Percentiles rank a stretch among this genome's conserved stretches.
phyloP scores from a whole-genome alignment of 1,140 invertebrate genomes.

The Macrotrachela quadricornifera region DNA sequence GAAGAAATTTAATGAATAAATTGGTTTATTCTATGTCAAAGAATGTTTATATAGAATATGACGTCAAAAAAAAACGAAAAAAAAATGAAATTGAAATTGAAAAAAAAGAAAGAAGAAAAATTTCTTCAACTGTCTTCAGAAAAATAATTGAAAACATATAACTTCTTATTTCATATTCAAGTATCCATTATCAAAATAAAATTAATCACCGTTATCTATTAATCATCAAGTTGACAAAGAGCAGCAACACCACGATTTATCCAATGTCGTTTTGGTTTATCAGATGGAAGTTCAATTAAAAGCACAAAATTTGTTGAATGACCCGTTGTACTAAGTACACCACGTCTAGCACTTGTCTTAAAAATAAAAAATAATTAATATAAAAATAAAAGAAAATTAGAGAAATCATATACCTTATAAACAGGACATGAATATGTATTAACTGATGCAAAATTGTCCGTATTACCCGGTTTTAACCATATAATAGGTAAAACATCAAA shows the following conservation, averaged over 20 bases:
- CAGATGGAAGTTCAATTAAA: background rate
- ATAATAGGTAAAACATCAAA: conserved; percentile 21
- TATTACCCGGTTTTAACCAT: conserved; percentile 7
- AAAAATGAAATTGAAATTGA: too few relatives aligned
- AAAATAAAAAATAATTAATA: conserved; percentile 42
- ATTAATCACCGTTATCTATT: conserved; percentile 12
- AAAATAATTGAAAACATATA: too few relatives aligned
- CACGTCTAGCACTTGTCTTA: conserved; percentile 65
- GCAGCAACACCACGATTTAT: conserved; percentile 43
- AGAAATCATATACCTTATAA: conserved; percentile 69
- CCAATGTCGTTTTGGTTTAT: background rate
- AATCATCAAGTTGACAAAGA: conserved; percentile 54
- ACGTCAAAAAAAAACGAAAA: too few relatives aligned
- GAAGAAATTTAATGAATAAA: too few relatives aligned
- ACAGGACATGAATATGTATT: conserved; percentile 53
- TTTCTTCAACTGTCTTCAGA: too few relatives aligned
- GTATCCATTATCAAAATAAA: too few relatives aligned
- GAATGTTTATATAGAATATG: too few relatives aligned
- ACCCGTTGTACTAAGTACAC: conserved; percentile 17
- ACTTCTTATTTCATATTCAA: too few relatives aligned
- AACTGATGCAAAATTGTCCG: conserved; percentile 38
- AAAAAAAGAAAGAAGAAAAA: too few relatives aligned
- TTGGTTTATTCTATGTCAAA: too few relatives aligned
- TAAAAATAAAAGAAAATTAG: conserved; percentile 76
- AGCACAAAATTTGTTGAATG: background rate